phyloP scores from a whole-genome alignment of 2,797 vertebrate species.

The Anniella stebbinsi region DNA sequence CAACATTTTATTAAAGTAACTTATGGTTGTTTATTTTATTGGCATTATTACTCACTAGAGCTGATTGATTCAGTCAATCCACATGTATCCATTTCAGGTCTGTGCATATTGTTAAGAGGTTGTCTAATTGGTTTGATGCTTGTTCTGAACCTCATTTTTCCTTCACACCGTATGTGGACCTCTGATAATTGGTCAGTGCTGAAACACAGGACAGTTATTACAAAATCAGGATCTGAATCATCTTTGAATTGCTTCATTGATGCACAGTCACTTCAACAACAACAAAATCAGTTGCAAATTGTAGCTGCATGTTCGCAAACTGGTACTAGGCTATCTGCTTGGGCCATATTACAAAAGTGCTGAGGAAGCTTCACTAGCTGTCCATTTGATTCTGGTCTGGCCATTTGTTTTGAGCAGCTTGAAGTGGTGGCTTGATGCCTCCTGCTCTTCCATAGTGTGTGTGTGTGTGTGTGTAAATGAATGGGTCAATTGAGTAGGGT shows the following conservation, averaged over 20 bases:
- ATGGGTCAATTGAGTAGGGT: too few relatives aligned
- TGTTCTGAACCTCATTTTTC: background rate
- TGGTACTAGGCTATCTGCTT: background rate
- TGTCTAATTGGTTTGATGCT: background rate
- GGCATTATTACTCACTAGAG: background rate
- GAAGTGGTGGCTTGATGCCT: too few relatives aligned
- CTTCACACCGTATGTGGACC: background rate
- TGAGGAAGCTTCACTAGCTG: too few relatives aligned
- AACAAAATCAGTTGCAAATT: too few relatives aligned
- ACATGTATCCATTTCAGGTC: background rate
- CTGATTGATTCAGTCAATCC: background rate
- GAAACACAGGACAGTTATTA: background rate
- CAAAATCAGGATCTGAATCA: background rate
- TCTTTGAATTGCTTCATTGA: background rate
- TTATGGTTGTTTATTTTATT: background rate
- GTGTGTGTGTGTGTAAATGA: too few relatives aligned
- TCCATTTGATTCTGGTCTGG: too few relatives aligned
- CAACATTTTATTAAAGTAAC: background rate
- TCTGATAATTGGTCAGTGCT: background rate
- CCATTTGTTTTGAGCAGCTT: too few relatives aligned
- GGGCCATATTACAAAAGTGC: too few relatives aligned
- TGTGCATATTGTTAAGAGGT: background rate
- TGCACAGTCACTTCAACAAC: background rate
- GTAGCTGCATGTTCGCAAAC: background rate
- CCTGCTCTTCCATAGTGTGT: too few relatives aligned